phyloP scores from a whole-genome alignment of 2,888 invertebrate genomes.

The Drosophila diplacantha region DNA sequence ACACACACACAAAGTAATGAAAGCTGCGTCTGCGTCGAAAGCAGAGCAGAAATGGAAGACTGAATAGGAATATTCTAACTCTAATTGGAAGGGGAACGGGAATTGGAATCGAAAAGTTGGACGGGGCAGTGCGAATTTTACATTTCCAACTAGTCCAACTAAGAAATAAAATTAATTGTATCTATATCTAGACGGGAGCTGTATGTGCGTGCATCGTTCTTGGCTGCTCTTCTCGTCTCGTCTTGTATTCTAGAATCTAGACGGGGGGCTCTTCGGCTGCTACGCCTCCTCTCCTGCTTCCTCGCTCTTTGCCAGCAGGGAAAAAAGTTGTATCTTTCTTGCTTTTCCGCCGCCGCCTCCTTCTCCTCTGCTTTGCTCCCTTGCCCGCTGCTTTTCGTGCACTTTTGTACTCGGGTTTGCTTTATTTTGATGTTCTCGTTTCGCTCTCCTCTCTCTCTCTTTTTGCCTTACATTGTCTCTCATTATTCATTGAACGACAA shows the following conservation, averaged over 20 bases:
- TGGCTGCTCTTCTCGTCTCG: slow-evolving; percentile 20
- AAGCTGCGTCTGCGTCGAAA: slow-evolving; percentile 47
- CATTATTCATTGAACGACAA: slow-evolving; percentile 70
- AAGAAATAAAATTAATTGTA: slow-evolving; percentile 62
- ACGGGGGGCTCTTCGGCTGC: slow-evolving; percentile 40
- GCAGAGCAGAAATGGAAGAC: slow-evolving; percentile 25
- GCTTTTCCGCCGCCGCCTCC: slow-evolving; percentile 34
- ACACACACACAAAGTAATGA: slow-evolving; percentile 29
- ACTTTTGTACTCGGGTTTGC: slow-evolving; percentile 61
- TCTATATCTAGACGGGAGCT: slow-evolving; percentile 45
- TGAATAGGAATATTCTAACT: slow-evolving; percentile 37
- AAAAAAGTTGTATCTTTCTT: slow-evolving; percentile 61
- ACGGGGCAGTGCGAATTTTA: slow-evolving; percentile 26
- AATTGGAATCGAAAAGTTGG: slow-evolving; percentile 1
- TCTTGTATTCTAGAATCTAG: slow-evolving; percentile 60
- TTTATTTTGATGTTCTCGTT: slow-evolving; percentile 63
- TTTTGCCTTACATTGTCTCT: slow-evolving; percentile 61
- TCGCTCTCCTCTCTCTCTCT: slow-evolving; percentile 41
- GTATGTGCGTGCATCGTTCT: slow-evolving; percentile 54
- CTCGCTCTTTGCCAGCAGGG: slow-evolving; percentile 45
- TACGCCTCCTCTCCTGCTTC: slow-evolving; percentile 21
- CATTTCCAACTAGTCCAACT: slow-evolving; percentile 40
- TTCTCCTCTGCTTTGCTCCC: slow-evolving; percentile 31
- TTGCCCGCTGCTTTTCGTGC: slow-evolving; percentile 60
- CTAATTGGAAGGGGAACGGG: slow-evolving; percentile 39